Evolutionary conservation across 2,888 invertebrate genomes (phyloP), one percentile per base, ranked within the genome.

Genomic region (Maniola hyperantus): DNA sequence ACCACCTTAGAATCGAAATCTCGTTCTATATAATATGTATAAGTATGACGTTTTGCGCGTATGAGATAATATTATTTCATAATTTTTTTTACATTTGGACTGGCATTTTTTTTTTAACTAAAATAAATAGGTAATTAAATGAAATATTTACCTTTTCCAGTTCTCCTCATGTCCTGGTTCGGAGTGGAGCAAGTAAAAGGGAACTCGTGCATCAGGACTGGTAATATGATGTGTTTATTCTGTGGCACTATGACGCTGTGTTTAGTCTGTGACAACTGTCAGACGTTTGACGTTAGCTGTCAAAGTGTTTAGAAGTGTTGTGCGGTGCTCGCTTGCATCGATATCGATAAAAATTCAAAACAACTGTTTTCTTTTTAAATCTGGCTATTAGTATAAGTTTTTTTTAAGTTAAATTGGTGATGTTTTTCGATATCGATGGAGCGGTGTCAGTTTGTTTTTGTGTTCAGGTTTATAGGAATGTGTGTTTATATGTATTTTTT

Each of bases 81-180:
- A 26, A 4, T 26, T 26, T 26, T n/a, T n/a, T n/a, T n/a, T n/a
- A n/a, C n/a, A n/a, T n/a, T n/a, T n/a, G n/a, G n/a, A n/a, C n/a
- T n/a, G n/a, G n/a, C n/a, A n/a, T n/a, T n/a, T n/a, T n/a, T n/a
- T n/a, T n/a, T 34, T 34, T 34, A 34, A 4, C 34, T 6, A 6
- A 2, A 34, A 4, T 0, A 2, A 34, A 7, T 34, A 34, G 0
- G 34, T n/a, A 44, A 46, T 46, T 46, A 46, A 46, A 15, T 15
- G 18, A 7, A 13, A 18, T 33, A 10, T 26, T 44, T 42, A 15
- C 15, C 18, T 71, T 79, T 91, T 92, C 67, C 91, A 93, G 92
- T 93, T 81, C 89, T 93, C 77, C 90, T 93, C 79, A 89, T 92
- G 89, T 92, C 92, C 79, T 93, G 92, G 92, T 89, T 93, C 78